phyloP scores from a whole-genome alignment of 2,888 invertebrate species.

The Trachelus stipa region DNA sequence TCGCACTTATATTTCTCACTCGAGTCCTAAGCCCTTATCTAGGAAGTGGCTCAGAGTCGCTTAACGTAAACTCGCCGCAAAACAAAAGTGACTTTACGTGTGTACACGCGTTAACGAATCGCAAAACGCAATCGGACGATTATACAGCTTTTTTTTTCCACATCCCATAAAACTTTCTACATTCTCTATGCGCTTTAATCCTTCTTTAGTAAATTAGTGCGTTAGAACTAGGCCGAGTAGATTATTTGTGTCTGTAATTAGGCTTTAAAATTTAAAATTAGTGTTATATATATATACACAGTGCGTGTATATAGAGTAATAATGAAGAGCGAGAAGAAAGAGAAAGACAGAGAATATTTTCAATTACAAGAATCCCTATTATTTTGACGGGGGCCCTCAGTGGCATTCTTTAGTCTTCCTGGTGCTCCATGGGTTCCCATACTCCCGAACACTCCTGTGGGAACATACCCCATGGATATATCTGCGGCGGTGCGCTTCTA shows the following conservation, averaged over 20 bases:
- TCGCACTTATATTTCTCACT: conserved; percentile 42
- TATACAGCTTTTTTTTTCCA: neutral
- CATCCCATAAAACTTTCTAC: neutral
- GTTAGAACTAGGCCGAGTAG: neutral
- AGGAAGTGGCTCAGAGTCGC: neutral
- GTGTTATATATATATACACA: neutral
- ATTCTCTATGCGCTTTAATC: neutral
- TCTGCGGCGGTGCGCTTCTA: conserved; percentile 30
- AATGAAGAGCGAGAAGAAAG: neutral
- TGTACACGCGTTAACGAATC: neutral
- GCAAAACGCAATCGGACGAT: neutral
- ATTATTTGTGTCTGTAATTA: neutral
- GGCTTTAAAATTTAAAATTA: neutral
- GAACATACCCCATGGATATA: conserved; percentile 34
- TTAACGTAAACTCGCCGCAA: neutral
- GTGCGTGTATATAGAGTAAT: neutral
- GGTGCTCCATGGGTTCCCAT: conserved; percentile 50
- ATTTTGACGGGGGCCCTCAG: conserved; percentile 38
- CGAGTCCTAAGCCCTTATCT: neutral
- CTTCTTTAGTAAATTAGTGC: neutral
- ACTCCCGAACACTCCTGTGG: conserved; percentile 55
- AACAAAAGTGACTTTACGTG: neutral
- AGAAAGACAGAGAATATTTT: conserved; percentile 28
- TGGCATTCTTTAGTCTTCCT: conserved; percentile 42
- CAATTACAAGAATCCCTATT: conserved; percentile 47